Base-by-base conservation (phyloP, 2,797 vertebrate species). In the Cryptoprocta ferox region DNA sequence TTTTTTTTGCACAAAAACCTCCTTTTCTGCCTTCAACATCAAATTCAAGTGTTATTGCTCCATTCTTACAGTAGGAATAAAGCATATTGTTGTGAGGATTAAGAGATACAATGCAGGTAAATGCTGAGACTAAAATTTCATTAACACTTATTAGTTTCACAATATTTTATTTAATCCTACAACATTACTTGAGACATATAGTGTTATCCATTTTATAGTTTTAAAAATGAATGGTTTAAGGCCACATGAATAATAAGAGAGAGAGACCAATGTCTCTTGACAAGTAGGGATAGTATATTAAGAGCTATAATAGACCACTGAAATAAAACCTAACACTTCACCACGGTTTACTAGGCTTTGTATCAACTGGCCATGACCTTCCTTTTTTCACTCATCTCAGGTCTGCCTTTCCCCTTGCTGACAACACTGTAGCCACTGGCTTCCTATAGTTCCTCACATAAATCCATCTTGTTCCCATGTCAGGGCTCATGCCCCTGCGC, bases 361-460 rank as follows among this genome's bases (percentile, higher is more conserved):
- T 35, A 2, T 73, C 6, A 35, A 11, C 14, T 16, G 5, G 5
- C 6, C 18, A 42, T 9, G 18, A 0, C 0, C 0, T 3, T 39
- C 0, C 24, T 86, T 37, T 32, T 50, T 19, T 2, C 70, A 6
- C 11, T 93, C 4, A 11, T 35, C 68, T 80, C 6, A 89, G 14
- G 65, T 9, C 35, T 78, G 3, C 19, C 19, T 56, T 63, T 4
- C 2, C 30, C 14, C 8, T 35, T 15, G 26, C 5, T 79, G 30
- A 39, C 16, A 73, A 6, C 14, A 39, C 28, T 28, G 0, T 10
- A 81, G 26, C 8, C 42, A 71, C 32, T 11, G 6, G 2, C 12
- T 85, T 50, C 35, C 48, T 83, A 2, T 0, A 28, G 2, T 56
- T 92, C 53, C 73, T 73, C 8, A 35, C 13, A 63, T 15, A 56